Evolutionary conservation across 2,113 vertebrate genomes (phyloP).

Genomic region (Seriola quinqueradiata): DNA sequence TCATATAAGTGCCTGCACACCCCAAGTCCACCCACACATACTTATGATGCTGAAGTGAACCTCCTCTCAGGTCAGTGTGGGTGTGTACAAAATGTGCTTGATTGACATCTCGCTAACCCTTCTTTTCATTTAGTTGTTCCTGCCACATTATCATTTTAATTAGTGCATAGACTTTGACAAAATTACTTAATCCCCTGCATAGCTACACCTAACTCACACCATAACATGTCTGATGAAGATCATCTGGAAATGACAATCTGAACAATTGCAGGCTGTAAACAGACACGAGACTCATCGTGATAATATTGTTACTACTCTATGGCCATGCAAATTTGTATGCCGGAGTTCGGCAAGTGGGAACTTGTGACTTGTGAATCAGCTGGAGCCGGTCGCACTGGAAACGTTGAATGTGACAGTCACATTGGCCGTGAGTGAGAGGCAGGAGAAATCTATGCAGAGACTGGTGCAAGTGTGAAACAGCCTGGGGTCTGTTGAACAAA

Average conservation of each 20-base stretch:
- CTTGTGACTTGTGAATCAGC: conserved; percentile 3
- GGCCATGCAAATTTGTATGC: background rate
- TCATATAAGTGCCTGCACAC: background rate
- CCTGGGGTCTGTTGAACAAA: conserved; percentile 1
- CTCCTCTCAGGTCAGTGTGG: background rate
- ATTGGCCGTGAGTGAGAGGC: background rate
- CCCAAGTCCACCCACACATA: background rate
- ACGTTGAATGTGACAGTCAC: background rate
- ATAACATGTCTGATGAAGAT: background rate
- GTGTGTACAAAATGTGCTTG: background rate
- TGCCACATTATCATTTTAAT: background rate
- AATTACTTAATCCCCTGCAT: background rate
- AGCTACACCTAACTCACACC: background rate
- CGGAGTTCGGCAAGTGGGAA: background rate
- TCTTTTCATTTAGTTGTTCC: background rate
- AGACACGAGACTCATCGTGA: background rate
- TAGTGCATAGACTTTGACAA: background rate
- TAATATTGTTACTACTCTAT: background rate
- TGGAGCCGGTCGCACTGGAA: background rate
- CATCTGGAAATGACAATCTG: background rate
- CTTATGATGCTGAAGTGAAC: background rate
- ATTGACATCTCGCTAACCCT: background rate
- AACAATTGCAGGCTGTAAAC: background rate
- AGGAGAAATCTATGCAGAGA: background rate
- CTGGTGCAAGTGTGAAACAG: background rate